Evolutionary conservation across 2,113 vertebrate species (phyloP).

Genomic region (Rhagologus leucostigma): DNA sequence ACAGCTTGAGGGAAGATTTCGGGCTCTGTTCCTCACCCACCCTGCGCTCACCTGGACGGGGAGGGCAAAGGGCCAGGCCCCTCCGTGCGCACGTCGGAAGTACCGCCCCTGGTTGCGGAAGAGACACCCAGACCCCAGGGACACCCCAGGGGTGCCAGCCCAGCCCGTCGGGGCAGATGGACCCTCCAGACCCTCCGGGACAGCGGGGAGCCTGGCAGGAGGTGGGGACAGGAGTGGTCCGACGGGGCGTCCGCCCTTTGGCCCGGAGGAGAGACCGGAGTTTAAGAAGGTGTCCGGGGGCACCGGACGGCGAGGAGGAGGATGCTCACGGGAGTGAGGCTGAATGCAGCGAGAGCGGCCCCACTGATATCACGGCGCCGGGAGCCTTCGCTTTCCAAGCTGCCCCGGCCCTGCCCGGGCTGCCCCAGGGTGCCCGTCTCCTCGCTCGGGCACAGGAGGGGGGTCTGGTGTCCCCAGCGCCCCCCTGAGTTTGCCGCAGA

Average conservation of each 20-base stretch:
- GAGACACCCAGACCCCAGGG: background rate
- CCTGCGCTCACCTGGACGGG: background rate
- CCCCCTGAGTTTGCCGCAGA: background rate
- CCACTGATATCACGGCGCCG: background rate
- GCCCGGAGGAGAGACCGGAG: background rate
- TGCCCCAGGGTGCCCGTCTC: background rate
- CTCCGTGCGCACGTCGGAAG: background rate
- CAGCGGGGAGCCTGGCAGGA: too few species aligned
- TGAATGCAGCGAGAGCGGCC: background rate
- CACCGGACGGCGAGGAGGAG: background rate
- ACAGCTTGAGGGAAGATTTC: background rate
- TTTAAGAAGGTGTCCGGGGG: background rate
- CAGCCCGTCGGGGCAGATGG: too few species aligned
- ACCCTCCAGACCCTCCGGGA: background rate
- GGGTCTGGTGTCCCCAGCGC: background rate
- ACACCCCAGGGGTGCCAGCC: background rate
- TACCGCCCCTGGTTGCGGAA: background rate
- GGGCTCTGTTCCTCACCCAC: background rate
- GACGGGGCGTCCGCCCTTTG: background rate
- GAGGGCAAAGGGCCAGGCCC: background rate
- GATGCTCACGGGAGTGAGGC: background rate
- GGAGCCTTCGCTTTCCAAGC: background rate
- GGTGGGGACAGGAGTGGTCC: background rate
- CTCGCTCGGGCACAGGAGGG: accelerated
- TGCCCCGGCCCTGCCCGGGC: too few species aligned